Evolutionary conservation across 2,797 vertebrate genomes (phyloP), one percentile per base, ranked within the genome.

Genomic region (Erethizon dorsatum): DNA sequence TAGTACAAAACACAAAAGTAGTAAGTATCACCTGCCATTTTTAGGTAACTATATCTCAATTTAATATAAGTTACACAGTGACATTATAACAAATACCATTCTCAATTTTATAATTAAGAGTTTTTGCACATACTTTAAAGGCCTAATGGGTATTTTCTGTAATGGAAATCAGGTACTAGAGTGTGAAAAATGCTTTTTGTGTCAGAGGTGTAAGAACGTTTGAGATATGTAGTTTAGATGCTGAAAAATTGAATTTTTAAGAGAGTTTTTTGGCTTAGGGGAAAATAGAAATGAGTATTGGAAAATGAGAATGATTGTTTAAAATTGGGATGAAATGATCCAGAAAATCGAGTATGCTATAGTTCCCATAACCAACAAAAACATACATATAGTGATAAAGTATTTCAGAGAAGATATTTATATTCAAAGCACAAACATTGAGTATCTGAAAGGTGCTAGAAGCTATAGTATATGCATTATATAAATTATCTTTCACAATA

Each of bases 281-380:
- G 54, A 83, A 94, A 95, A 92, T 57, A 61, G 18, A n/a, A 92
- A 96, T 88, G 37, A 69, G 18, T 88, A 88, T 59, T 94, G 92
- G 61, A 95, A 96, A 96, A 83, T 90, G 69, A 57, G 20, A 97
- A 84, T 52, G 90, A 96, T 87, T 93, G 13, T 37, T 91, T 82
- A 41, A 94, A 96, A 96, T 96, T 95, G 61, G 33, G 18, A 91
- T 95, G 56, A 96, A 95, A 94, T 94, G 37, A 94, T 91, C 45
- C 91, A 91, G 47, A 97, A 97, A 95, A 80, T 91, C 18, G 57
- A 63, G n/a, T 88, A 75, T 75, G 26, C 31, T 67, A 11, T 83
- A 33, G 14, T 87, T 52, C 59, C 37, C 33, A 93, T 59, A 91
- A 89, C 75, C 50, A 92, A 92, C 17, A 65, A 77, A 97, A 95